These are phyloP conservation scores for Cryptotermes secundus DNA, from an alignment of 1,140 invertebrate species.

Conservation along the genomic window DNA sequence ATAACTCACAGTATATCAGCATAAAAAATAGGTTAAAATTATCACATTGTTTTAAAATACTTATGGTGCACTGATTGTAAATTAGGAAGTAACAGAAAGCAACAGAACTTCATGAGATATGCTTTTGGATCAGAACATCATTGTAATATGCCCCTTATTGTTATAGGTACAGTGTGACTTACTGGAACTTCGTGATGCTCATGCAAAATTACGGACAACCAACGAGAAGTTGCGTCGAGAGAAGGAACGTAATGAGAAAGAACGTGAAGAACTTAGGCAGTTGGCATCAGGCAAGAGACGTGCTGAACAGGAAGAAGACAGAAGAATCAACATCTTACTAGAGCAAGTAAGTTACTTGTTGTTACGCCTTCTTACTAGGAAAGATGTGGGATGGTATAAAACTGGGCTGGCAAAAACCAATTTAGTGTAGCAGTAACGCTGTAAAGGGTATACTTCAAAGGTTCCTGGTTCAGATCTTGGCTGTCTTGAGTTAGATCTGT, in stretches of 20 bases:
- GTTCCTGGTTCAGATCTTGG: too few species aligned
- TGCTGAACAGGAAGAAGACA: slow-evolving; percentile 62
- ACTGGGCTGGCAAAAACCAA: neutral
- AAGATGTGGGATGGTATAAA: too few species aligned
- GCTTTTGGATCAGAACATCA: too few species aligned
- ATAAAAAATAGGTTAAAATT: too few species aligned
- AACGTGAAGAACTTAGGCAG: slow-evolving; percentile 68
- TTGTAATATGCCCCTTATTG: too few species aligned
- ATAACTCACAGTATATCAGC: too few species aligned
- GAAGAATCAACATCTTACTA: slow-evolving; percentile 65
- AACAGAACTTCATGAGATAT: too few species aligned
- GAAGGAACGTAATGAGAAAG: slow-evolving; percentile 79
- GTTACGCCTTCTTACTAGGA: neutral
- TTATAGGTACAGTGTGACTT: slow-evolving; percentile 79
- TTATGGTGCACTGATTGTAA: too few species aligned
- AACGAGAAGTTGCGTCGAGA: slow-evolving; percentile 87
- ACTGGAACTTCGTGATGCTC: slow-evolving; percentile 83
- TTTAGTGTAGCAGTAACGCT: neutral
- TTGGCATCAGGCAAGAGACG: slow-evolving; percentile 53
- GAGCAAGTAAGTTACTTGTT: slow-evolving; percentile 56
- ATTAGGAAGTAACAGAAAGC: too few species aligned
- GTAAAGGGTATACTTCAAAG: too few species aligned
- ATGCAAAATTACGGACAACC: slow-evolving; percentile 87
- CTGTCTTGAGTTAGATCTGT: neutral
- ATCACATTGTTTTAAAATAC: too few species aligned